These are phyloP conservation scores for Neomonachus schauinslandi DNA, from an alignment of 2,113 vertebrate species.

Conservation along the genomic window DNA sequence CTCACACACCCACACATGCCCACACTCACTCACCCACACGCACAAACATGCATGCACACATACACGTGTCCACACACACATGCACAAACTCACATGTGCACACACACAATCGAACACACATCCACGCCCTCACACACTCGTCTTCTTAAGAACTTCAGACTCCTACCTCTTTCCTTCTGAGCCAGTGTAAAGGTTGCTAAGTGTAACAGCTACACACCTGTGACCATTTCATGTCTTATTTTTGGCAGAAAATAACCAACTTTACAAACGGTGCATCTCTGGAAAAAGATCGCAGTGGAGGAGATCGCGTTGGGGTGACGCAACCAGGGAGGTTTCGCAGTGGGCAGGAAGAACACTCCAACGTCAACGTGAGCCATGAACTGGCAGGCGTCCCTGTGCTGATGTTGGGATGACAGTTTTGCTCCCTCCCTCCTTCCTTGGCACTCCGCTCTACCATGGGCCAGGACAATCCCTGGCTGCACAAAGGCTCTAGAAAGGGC, in stretches of 20 bases:
- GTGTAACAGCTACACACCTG: neutral
- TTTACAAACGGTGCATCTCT: neutral
- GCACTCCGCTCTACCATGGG: fast-evolving
- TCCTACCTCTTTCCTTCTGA: neutral
- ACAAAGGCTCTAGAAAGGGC: neutral
- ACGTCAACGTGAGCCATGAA: fast-evolving
- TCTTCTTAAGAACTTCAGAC: neutral
- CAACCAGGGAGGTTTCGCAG: fast-evolving
- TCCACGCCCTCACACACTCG: neutral
- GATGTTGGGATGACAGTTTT: fast-evolving
- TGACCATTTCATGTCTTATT: neutral
- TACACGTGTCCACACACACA: neutral
- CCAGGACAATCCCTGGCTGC: too few species aligned
- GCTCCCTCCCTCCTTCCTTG: neutral
- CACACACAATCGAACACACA: neutral
- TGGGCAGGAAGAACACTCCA: too few species aligned
- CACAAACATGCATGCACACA: neutral
- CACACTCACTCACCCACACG: neutral
- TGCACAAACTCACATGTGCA: neutral
- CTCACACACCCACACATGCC: neutral
- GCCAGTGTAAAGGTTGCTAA: neutral
- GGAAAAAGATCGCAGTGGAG: neutral
- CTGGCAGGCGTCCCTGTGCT: fast-evolving
- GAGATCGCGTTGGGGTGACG: neutral
- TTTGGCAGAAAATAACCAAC: neutral